A percentile compares a stretch with the other conserved stretches of the same genome.
Evolutionary conservation across 2,888 invertebrate genomes (phyloP).

Genomic region (Eupithecia exiguata): DNA sequence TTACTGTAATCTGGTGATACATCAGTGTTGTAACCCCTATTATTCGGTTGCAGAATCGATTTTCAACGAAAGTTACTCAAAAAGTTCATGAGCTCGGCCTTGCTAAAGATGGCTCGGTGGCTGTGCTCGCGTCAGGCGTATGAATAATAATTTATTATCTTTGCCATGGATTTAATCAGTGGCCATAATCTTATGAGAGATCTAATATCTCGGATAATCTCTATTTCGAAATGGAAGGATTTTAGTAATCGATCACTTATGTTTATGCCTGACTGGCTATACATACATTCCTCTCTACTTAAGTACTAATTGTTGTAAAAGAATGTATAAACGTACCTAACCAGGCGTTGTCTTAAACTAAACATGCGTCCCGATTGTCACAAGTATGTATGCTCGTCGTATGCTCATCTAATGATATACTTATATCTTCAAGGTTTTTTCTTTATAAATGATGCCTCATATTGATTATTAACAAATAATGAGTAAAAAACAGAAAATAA

Average conservation of each 20-base stretch:
- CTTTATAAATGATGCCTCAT: background rate
- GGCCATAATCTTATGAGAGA: conserved; percentile 14
- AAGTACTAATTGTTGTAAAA: background rate
- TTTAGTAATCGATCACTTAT: background rate
- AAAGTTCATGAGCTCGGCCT: conserved; percentile 41
- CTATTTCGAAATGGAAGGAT: background rate
- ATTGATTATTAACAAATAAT: background rate
- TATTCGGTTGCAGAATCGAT: conserved; percentile 48
- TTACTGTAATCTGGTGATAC: conserved; percentile 36
- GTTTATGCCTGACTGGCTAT: background rate
- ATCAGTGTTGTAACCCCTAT: conserved; percentile 43
- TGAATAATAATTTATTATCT: conserved; percentile 36
- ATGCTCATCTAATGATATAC: no score
- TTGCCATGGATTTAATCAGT: conserved; percentile 27
- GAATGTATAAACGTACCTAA: background rate
- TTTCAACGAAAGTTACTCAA: conserved; percentile 39
- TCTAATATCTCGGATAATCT: conserved; percentile 4
- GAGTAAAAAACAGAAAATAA: conserved; percentile 2
- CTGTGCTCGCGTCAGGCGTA: conserved; percentile 24
- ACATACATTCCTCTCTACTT: background rate
- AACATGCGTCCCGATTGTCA: background rate
- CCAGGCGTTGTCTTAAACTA: no score
- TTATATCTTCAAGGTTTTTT: no score
- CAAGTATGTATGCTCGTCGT: background rate
- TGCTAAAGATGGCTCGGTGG: conserved; percentile 33